These are phyloP conservation scores for Nothocercus nigrocapillus DNA, from an alignment of 2,113 vertebrate species.

Conservation along the genomic window DNA sequence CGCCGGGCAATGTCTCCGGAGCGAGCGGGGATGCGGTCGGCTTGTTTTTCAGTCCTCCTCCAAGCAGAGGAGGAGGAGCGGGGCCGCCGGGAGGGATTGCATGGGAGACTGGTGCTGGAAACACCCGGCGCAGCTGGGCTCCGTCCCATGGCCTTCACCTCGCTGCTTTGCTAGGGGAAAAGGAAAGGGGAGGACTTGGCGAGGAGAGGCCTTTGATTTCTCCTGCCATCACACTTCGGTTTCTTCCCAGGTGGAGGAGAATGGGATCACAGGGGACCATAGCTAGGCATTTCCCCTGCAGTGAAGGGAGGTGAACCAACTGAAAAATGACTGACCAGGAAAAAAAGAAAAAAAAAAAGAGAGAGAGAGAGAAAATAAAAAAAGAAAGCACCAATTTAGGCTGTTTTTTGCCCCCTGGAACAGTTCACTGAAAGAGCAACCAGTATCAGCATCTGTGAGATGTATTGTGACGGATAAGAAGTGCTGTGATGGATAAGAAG, in stretches of 20 bases:
- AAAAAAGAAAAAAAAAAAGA: no score
- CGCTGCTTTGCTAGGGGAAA: background rate
- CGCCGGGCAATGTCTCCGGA: fast-evolving
- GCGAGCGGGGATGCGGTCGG: fast-evolving
- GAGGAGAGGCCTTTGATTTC: background rate
- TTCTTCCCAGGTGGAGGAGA: background rate
- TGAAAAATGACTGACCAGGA: background rate
- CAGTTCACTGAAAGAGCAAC: background rate
- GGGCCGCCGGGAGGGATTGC: background rate
- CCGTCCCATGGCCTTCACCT: slow-evolving; percentile 64
- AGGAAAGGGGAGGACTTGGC: background rate
- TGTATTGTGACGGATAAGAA: background rate
- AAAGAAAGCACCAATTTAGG: no score
- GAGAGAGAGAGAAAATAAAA: no score
- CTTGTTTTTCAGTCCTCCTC: slow-evolving; percentile 32
- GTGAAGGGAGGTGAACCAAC: background rate
- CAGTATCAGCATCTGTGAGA: background rate
- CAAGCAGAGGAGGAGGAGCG: background rate
- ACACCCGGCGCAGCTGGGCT: slow-evolving; percentile 43
- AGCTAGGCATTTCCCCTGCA: fast-evolving
- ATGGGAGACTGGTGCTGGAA: background rate
- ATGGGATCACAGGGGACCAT: fast-evolving
- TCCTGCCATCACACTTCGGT: background rate
- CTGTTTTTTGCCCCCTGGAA: background rate
- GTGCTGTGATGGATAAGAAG: background rate